Evolutionary conservation across 2,888 invertebrate species (phyloP), one percentile per base, ranked within the genome.

Genomic region (Polylopha cassiicola): DNA sequence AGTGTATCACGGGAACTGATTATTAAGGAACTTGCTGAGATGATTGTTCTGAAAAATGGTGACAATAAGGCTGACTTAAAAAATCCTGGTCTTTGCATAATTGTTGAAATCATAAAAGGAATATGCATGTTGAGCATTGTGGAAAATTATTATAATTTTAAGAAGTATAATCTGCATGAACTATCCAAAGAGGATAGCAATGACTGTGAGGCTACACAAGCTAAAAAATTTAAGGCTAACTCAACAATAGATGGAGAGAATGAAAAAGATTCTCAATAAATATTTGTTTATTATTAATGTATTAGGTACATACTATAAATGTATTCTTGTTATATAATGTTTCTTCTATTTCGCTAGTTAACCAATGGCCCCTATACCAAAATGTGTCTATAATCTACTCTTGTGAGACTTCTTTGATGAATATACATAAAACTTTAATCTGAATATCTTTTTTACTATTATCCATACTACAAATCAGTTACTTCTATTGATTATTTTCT

Each of bases 141-240:
- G 15, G 91, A 92, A 15, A 89, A 95, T 70, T 97, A 93, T 73
- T 87, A 88, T 58, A 88, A 88, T 48, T 91, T 89, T 65, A 92
- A 91, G 55, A 97, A 95, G 68, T 97, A 94, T 75, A 97, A 97
- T 82, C 79, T 97, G 43, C 72, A 90, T 44, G 93, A 95, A 71
- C 62, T 89, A 47, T 76, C 74, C 55, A 85, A 84, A 54, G 80
- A 80, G 4, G 81, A 84, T 20, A 43, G 52, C n/a, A 74, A 70
- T 55, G 84, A 84, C 43, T 48, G 61, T 2, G 84, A 76, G 39
- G 84, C 59, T 51, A 72, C 72, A 21, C 73, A 80, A 61, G 75
- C 84, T 2, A 85, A 85, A 58, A 81, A 81, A 52, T 73, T 80
- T 47, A 84, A 84, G 54, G 61, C 69, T 51, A 65, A 65, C 52